Percentiles rank a stretch among this genome's conserved stretches.
Conservation (phyloP, 2,888 invertebrate genomes). For the Lepeophtheirus nordmannii region DNA sequence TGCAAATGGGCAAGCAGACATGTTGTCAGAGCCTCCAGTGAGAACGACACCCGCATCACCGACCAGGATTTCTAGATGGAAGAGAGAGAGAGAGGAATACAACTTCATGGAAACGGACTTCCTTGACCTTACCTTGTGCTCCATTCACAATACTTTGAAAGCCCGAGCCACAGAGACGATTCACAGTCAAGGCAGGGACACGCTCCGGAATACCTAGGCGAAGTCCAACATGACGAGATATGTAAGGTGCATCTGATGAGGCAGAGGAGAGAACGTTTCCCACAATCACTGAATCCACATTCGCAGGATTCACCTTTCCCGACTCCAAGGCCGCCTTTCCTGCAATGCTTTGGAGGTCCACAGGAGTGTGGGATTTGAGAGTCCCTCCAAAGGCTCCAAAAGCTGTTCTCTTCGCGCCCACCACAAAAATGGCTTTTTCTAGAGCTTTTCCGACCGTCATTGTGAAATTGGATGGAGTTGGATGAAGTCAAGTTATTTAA, state of each 20-base stretch:
- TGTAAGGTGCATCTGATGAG: slow-evolving; percentile 57
- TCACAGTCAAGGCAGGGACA: slow-evolving; percentile 47
- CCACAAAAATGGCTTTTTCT: slow-evolving; percentile 61
- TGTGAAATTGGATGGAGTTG: background rate
- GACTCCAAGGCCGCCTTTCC: slow-evolving; percentile 59
- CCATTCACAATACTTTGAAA: slow-evolving; percentile 86
- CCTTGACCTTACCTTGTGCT: slow-evolving; percentile 46
- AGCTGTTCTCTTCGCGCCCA: slow-evolving; percentile 88
- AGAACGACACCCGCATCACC: slow-evolving; percentile 71
- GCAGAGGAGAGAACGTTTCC: slow-evolving; percentile 70
- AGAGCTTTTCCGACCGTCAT: slow-evolving; percentile 15
- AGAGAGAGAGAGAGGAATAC: slow-evolving; percentile 20
- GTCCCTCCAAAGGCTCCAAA: slow-evolving; percentile 79
- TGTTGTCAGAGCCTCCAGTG: slow-evolving; percentile 85
- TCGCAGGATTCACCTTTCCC: slow-evolving; percentile 63
- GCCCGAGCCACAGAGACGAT: slow-evolving; percentile 74
- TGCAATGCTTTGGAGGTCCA: slow-evolving; percentile 65
- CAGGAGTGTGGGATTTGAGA: slow-evolving; percentile 29
- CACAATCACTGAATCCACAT: slow-evolving; percentile 71
- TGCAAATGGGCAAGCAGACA: slow-evolving; percentile 79
- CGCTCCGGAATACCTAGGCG: slow-evolving; percentile 68
- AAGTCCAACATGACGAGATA: slow-evolving; percentile 73
- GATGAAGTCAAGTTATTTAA: too few species aligned
- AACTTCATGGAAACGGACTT: background rate
- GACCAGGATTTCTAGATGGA: slow-evolving; percentile 58